Conservation (phyloP, 2,888 invertebrate genomes). For the Caenorhabditis auriculariae region DNA sequence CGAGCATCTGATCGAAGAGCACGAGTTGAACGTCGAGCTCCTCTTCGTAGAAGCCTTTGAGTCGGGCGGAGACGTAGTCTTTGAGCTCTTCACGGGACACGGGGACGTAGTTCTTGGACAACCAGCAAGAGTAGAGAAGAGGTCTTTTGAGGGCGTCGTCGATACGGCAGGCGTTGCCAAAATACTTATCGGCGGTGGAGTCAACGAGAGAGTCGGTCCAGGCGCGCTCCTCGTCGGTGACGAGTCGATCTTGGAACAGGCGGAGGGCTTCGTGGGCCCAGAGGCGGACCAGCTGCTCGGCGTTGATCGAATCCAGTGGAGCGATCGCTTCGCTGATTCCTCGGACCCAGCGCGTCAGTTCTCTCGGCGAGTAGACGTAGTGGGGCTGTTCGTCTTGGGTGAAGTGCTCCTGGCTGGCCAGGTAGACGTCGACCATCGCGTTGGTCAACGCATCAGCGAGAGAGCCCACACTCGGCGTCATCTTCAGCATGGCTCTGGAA, state of each 20-base stretch:
- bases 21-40: constrained; percentile 97
- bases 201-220: constrained; percentile 99
- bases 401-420: constrained; percentile 86
- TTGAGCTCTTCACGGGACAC: constrained; percentile 90
- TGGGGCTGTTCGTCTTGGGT: constrained; percentile 99
- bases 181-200: constrained; percentile 77
- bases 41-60: constrained; percentile 98
- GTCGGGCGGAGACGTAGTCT: constrained; percentile 92
- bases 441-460: constrained; percentile 94
- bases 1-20: constrained; percentile 95
- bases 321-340: constrained; percentile 98
- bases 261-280: constrained; percentile 99
- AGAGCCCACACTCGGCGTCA: constrained; percentile 86
- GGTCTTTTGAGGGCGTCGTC: constrained; percentile 82
- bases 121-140: constrained; percentile 97
- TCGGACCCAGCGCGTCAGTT: constrained; percentile 98
- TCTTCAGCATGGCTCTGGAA: constrained; percentile 82
- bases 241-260: constrained; percentile 85
- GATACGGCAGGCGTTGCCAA: constrained; percentile 75
- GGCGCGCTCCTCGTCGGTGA: constrained; percentile 87
- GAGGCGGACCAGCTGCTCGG: constrained; percentile 92
- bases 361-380: constrained; percentile 95
- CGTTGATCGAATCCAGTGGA: constrained; percentile 84
- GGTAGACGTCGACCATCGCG: constrained; percentile 98
- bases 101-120: constrained; percentile 94